A percentile compares a stretch with the other conserved stretches of the same genome.
These are phyloP conservation scores for Mohoua ochrocephala DNA, from an alignment of 2,113 vertebrate species.

Conservation along the genomic window DNA sequence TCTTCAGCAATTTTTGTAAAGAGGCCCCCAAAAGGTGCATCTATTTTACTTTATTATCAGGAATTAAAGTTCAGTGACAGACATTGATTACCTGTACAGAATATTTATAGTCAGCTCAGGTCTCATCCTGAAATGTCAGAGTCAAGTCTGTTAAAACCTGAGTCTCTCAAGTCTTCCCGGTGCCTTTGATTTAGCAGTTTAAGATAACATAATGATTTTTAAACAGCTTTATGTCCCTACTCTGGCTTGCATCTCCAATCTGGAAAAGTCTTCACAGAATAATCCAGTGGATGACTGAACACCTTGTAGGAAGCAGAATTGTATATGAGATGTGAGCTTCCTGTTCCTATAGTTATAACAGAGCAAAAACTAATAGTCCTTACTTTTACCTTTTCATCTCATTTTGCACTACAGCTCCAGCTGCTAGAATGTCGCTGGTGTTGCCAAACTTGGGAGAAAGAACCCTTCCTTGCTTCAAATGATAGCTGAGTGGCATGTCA, in stretches of 20 bases:
- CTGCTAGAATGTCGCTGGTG: neutral
- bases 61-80: neutral
- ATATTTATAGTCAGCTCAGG: neutral
- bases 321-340: neutral
- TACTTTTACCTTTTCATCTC: neutral
- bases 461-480: neutral
- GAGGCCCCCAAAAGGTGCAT: neutral
- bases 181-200: neutral
- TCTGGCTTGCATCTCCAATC: neutral
- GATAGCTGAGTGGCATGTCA: neutral
- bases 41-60: neutral
- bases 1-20: neutral
- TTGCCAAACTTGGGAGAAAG: neutral
- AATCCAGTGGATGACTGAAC: neutral
- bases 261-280: neutral
- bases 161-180: neutral
- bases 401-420: neutral
- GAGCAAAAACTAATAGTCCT: neutral
- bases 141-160: neutral
- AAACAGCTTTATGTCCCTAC: neutral
- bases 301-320: neutral
- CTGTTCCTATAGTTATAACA: neutral
- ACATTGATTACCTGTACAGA: neutral
- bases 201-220: neutral
- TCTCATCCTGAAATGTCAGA: neutral